phyloP scores from a whole-genome alignment of 2,888 invertebrate species.

The Parapristionchus giblindavisi region DNA sequence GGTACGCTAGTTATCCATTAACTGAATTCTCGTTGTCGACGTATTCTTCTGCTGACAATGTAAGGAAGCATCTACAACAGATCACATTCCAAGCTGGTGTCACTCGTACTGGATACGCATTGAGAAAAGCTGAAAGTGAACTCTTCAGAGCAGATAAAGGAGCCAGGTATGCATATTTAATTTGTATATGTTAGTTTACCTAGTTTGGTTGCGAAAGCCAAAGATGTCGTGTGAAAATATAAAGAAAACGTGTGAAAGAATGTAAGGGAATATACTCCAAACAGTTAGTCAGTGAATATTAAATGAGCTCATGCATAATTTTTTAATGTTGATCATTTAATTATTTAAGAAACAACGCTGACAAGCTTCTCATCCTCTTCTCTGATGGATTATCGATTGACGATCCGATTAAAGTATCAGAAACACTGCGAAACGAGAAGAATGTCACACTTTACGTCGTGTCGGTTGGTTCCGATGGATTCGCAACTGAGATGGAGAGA shows the following conservation, averaged over 20 bases:
- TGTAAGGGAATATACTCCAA: too few relatives aligned
- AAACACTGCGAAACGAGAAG: conserved; percentile 52
- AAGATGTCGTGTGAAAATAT: too few relatives aligned
- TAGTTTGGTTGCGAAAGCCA: too few relatives aligned
- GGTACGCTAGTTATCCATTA: conserved; percentile 37
- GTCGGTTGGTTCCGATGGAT: conserved; percentile 61
- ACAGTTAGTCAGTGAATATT: too few relatives aligned
- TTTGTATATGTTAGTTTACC: too few relatives aligned
- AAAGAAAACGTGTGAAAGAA: too few relatives aligned
- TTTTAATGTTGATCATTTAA: too few relatives aligned
- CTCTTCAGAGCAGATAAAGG: conserved; percentile 42
- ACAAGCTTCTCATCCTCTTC: conserved; percentile 62
- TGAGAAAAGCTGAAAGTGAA: conserved; percentile 48
- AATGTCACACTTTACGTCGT: conserved; percentile 64
- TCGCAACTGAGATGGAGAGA: conserved; percentile 61
- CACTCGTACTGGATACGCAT: conserved; percentile 49
- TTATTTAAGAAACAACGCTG: conserved; percentile 45
- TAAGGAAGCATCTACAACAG: conserved; percentile 31
- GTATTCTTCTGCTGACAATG: conserved; percentile 32
- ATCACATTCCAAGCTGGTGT: conserved; percentile 46
- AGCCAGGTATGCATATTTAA: conserved; percentile 23
- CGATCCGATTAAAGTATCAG: conserved; percentile 60
- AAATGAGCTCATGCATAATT: too few relatives aligned
- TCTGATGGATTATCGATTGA: conserved; percentile 67
- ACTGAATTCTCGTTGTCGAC: conserved; percentile 38